Percentiles rank a stretch among this genome's conserved stretches.
Conservation (phyloP, 2,797 vertebrate genomes). For the Borostomias antarcticus region DNA sequence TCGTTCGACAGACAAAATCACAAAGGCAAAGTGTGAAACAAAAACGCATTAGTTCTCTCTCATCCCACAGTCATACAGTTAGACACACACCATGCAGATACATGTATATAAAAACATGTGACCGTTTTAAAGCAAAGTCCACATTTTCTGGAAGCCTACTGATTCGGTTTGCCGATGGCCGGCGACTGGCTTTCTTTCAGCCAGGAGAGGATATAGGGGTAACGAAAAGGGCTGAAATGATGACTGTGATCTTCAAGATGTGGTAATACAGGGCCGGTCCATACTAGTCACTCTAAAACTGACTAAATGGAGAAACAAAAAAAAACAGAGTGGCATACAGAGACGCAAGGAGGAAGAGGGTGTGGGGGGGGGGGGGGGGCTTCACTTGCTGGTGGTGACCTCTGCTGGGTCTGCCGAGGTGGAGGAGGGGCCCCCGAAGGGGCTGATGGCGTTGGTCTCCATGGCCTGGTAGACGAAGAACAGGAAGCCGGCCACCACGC, state of each 20-base stretch:
- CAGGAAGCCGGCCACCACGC: conserved; percentile 79
- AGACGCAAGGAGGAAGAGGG: background rate
- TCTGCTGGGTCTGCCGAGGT: background rate
- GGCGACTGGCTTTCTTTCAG: conserved; percentile 19
- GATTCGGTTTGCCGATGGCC: background rate
- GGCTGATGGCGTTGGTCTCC: conserved; percentile 88
- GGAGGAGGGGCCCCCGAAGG: conserved; percentile 66
- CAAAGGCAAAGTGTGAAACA: conserved; percentile 38
- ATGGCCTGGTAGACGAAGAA: conserved; percentile 93
- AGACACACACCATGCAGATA: conserved; percentile 21
- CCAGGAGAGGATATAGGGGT: conserved; percentile 14
- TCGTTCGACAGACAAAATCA: conserved; percentile 17
- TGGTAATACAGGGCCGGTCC: background rate
- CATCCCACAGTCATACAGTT: conserved; percentile 1
- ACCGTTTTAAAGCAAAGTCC: conserved; percentile 26
- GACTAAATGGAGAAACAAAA: background rate
- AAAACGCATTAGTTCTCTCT: conserved; percentile 9
- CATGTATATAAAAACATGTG: background rate
- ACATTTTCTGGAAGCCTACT: conserved; percentile 20
- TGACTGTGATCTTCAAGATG: conserved; percentile 19
- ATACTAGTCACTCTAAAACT: background rate
- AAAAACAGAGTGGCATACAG: background rate
- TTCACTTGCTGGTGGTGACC: conserved; percentile 24
- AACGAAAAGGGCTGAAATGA: conserved; percentile 2
- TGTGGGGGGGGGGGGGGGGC: background rate